Evolutionary conservation across 64 coral and sea anemone species (phyloP).

Genomic region (Montipora capricornis): DNA sequence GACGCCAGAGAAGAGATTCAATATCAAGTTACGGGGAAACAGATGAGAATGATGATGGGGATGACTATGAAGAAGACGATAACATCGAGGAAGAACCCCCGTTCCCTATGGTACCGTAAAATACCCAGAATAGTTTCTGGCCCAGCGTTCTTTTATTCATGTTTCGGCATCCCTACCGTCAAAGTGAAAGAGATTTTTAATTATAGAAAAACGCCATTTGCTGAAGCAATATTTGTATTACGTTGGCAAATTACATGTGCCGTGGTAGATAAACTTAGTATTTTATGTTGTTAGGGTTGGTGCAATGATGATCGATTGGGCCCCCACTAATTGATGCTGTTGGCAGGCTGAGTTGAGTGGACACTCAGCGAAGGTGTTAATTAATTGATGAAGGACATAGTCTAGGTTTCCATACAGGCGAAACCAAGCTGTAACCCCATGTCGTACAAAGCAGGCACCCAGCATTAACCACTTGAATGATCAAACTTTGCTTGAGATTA

Average conservation of each 20-base stretch:
- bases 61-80: slow-evolving; percentile 15
- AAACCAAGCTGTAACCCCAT: background rate
- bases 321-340: too few relatives aligned
- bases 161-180: too few relatives aligned
- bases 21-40: background rate
- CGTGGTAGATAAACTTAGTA: too few relatives aligned
- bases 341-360: too few relatives aligned
- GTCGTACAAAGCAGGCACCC: background rate
- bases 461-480: background rate
- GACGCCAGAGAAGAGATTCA: background rate
- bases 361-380: too few relatives aligned
- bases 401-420: background rate
- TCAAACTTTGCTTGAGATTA: too few relatives aligned
- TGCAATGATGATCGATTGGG: too few relatives aligned
- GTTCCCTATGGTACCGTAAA: background rate
- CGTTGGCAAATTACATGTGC: background rate
- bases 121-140: background rate
- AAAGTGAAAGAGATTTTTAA: too few relatives aligned
- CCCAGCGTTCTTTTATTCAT: too few relatives aligned
- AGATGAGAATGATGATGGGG: background rate
- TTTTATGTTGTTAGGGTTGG: too few relatives aligned
- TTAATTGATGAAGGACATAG: too few relatives aligned
- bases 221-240: background rate
- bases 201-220: too few relatives aligned
- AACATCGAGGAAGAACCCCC: background rate